Evolutionary conservation across 2,797 vertebrate genomes (phyloP), one percentile per base, ranked within the genome.

Genomic region (Mus caroli): DNA sequence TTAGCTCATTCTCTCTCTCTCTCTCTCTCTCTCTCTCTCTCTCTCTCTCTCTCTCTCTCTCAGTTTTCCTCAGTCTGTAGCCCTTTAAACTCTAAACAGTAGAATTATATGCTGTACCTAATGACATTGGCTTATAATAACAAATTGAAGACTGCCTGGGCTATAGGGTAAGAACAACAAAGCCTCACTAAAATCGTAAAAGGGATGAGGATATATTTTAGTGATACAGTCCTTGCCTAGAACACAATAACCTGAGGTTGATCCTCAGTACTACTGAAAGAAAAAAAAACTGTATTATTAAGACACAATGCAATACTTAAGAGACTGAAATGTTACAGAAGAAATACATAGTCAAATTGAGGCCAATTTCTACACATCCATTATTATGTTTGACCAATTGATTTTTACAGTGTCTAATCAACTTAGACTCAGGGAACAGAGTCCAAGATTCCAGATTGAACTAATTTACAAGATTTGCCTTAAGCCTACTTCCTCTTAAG

Each of bases 381-480:
- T 84, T 88, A 90, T 90, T 89, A 90, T 73, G 89, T 86, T 83
- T 91, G 50, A 93, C 80, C 56, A 89, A 76, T 60, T 64, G 50
- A 73, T 80, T 80, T 40, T 91, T 92, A 82, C 2, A 94, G 69
- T 71, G 15, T 77, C 73, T 94, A 90, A 94, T 86, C 64, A 94
- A 85, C 31, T 93, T 90, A 88, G 40, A 64, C 0, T 85, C 67
- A 88, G 56, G 58, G 34, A 96, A 85, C 60, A 83, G 15, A 58
- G 43, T 94, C 79, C 56, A 90, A 94, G 46, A 69, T 85, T 93
- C 50, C 85, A 96, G 71, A 89, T 11, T 40, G 75, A 96, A 95
- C 60, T 95, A 94, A 94, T 96, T 96, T 92, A 67, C 28, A 91
- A 94, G 91, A 88, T 92, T 84, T 92, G 9, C 34, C 73, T n/a